Conservation (phyloP, 2,888 invertebrate genomes). For the Microctonus hyperodae region DNA sequence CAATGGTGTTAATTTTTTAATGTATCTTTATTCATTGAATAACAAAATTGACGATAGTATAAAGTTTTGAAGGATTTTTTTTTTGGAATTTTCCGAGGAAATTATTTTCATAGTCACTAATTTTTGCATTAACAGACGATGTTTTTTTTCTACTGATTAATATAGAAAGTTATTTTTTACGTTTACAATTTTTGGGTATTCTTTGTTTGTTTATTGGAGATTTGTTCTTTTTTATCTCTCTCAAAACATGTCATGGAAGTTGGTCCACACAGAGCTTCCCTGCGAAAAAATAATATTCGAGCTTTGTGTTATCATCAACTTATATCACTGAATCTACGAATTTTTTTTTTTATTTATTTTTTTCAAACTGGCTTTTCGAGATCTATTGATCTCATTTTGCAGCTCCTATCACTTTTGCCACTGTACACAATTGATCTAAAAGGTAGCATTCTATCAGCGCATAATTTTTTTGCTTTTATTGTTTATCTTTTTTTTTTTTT, state of each 20-base stretch:
- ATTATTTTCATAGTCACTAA: conserved; percentile 37
- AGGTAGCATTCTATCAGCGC: conserved; percentile 38
- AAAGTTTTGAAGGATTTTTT: conserved; percentile 40
- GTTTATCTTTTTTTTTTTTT: conserved; percentile 17
- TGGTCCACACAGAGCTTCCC: conserved; percentile 40
- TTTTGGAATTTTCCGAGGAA: conserved; percentile 36
- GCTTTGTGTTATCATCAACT: conserved; percentile 11
- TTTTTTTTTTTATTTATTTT: too few relatives aligned
- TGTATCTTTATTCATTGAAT: conserved; percentile 48
- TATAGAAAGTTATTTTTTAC: conserved; percentile 39
- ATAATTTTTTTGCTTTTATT: conserved; percentile 20
- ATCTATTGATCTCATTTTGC: conserved; percentile 35
- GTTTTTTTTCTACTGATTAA: conserved; percentile 37
- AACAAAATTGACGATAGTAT: conserved; percentile 49
- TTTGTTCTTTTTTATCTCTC: conserved; percentile 24
- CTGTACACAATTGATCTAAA: conserved; percentile 50
- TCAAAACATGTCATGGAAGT: conserved; percentile 32
- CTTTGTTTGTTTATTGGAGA: conserved; percentile 20
- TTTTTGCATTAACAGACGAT: conserved; percentile 40
- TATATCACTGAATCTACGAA: conserved; percentile 17
- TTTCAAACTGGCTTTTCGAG: conserved; percentile 19
- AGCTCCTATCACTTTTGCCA: conserved; percentile 39
- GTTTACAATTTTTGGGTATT: conserved; percentile 1
- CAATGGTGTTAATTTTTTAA: conserved; percentile 36
- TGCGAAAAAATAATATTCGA: conserved; percentile 27